These are phyloP conservation scores for Tricholaema leucomelas DNA, from an alignment of 2,113 vertebrate genomes.

Conservation along the genomic window DNA sequence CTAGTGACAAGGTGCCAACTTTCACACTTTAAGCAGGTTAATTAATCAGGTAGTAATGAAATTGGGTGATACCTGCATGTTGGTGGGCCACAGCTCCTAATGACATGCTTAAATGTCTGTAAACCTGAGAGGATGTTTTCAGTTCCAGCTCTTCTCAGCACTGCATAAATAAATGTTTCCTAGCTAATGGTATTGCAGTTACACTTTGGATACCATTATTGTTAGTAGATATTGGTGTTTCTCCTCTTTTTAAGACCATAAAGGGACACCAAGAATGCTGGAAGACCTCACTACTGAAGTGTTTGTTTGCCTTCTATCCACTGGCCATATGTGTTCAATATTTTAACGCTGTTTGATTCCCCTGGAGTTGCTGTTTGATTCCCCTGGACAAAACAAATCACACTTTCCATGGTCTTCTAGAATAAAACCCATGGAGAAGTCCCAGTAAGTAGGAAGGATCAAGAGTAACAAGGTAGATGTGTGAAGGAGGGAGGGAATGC, in stretches of 20 bases:
- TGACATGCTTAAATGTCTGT: constrained; percentile 72
- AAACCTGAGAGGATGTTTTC: constrained; percentile 64
- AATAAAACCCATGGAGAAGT: not conserved
- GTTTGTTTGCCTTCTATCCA: not conserved
- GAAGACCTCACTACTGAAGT: not conserved
- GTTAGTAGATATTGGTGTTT: not conserved
- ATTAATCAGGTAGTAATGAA: constrained; percentile 85
- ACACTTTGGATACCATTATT: not conserved
- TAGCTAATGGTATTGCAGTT: constrained; percentile 60
- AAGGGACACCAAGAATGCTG: not conserved
- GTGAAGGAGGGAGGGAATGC: not conserved
- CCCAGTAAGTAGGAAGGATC: not conserved
- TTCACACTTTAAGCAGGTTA: constrained; percentile 85
- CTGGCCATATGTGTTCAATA: not conserved
- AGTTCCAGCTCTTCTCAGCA: constrained; percentile 60
- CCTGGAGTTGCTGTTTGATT: not conserved
- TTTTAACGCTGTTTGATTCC: not conserved
- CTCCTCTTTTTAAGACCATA: not conserved
- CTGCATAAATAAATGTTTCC: constrained; percentile 69
- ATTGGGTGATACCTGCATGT: constrained; percentile 80
- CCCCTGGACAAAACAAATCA: not conserved
- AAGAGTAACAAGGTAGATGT: not conserved
- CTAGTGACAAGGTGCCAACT: constrained; percentile 81
- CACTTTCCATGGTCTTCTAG: not conserved
- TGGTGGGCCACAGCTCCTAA: constrained; percentile 71